Base-by-base conservation (phyloP, 2,113 vertebrate genomes). In the Hymenochirus boettgeri region DNA sequence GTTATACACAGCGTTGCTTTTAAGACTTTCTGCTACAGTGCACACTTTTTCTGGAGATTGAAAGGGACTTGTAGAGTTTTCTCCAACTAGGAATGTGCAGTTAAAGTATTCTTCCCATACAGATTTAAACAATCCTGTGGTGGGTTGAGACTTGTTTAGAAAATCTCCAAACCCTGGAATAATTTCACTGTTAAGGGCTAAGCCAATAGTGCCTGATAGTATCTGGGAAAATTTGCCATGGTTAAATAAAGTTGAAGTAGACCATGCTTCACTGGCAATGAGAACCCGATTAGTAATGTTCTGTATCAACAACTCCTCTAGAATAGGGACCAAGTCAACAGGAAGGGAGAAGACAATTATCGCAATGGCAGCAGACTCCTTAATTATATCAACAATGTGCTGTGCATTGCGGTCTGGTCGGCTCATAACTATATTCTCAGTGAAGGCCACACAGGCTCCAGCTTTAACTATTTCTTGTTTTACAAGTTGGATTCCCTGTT, bases 221-320 rank as follows among this genome's bases (percentile, higher is more conserved):
- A 31, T 48, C 2, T 51, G 11, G 0, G 69, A 26, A 22, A 54
- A 52, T 3, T 35, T 31, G 9, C 15, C 7, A 9, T 15, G 22
- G 2, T 42, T 18, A 19, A 77, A 23, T 6, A 55, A 29, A 6
- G 45, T 27, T 17, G 55, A 72, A 23, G 60, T 59, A n/a, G 72
- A 63, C 77, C 77, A 79, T n/a, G 71, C 24, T 25, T 78, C 76
- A 53, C 74, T 76, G 6, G 71, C 76, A 10, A 78, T 31, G 62
- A 75, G 70, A 13, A 73, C 42, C 26, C 67, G 72, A 5, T 50
- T 65, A 9, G 33, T 65, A 6, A 74, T 25, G 9, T 74, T 61
- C 7, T 57, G 50, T 12, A 15, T 5, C 19, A 62, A 23, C 24
- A 72, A 70, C 10, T 57, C 55, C 11, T 62, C 22, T 2, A 75